phyloP scores from a whole-genome alignment of 1,140 invertebrate species.

The Heliconius hermathena region DNA sequence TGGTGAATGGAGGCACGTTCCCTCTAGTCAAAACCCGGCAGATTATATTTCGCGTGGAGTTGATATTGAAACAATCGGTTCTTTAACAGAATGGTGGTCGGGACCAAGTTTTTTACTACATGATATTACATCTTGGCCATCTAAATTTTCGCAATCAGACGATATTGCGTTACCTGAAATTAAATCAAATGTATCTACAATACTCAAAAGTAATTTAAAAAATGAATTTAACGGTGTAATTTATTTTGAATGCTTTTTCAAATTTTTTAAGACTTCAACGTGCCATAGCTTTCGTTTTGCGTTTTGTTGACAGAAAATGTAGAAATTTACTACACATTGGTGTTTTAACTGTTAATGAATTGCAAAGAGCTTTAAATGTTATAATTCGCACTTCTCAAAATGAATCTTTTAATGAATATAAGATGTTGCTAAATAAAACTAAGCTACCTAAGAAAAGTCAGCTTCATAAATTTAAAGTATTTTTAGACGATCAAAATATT shows the following conservation, averaged over 20 bases:
- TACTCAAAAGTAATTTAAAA: not conserved
- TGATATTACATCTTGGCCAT: too few species aligned
- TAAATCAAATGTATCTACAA: not conserved
- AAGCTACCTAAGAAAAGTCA: slow-evolving; percentile 24
- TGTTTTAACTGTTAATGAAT: not conserved
- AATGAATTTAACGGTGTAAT: slow-evolving; percentile 22
- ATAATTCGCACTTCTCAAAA: slow-evolving; percentile 10
- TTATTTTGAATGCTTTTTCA: slow-evolving; percentile 43
- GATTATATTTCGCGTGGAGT: slow-evolving; percentile 40
- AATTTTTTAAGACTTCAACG: slow-evolving; percentile 40
- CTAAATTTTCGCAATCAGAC: not conserved
- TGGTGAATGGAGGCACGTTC: too few species aligned
- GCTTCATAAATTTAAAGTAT: slow-evolving; percentile 24
- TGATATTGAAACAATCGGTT: not conserved
- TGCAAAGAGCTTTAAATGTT: slow-evolving; percentile 13
- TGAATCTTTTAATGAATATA: slow-evolving; percentile 24
- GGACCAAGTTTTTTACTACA: slow-evolving; percentile 30
- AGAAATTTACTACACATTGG: slow-evolving; percentile 9
- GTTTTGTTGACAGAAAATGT: slow-evolving; percentile 35
- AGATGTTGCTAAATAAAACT: slow-evolving; percentile 7
- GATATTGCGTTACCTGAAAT: not conserved
- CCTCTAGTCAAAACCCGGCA: too few species aligned
- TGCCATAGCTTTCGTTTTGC: slow-evolving; percentile 34
- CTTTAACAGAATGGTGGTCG: slow-evolving; percentile 35
- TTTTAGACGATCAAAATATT: slow-evolving; percentile 33